These are phyloP conservation scores for Thaumatotibia leucotreta DNA, from an alignment of 1,140 invertebrate genomes.

Conservation along the genomic window DNA sequence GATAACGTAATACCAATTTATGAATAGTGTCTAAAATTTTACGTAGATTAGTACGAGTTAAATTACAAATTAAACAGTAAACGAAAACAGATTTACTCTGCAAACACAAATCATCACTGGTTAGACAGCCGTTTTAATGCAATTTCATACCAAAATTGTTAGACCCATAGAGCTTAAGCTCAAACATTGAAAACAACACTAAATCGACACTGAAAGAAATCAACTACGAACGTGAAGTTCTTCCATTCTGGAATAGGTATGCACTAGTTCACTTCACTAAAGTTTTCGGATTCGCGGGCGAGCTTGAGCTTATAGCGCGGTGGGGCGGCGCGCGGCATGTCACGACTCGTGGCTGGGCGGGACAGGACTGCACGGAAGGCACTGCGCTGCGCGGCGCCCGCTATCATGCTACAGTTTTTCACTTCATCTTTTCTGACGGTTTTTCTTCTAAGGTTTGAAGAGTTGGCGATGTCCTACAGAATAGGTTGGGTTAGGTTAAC, in stretches of 20 bases:
- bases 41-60: neutral
- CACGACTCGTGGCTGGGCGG: constrained; percentile 47
- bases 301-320: constrained; percentile 27
- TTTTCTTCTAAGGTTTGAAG: too few relatives aligned
- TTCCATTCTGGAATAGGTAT: constrained; percentile 47
- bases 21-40: neutral
- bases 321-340: constrained; percentile 41
- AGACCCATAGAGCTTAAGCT: constrained; percentile 22
- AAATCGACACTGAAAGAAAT: constrained; percentile 55
- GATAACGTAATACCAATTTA: constrained; percentile 14
- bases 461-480: too few relatives aligned
- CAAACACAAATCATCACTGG: too few relatives aligned
- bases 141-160: constrained; percentile 24
- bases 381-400: constrained; percentile 40
- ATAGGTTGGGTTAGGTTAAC: too few relatives aligned
- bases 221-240: constrained; percentile 61
- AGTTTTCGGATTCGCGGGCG: constrained; percentile 16
- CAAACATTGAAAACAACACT: constrained; percentile 56
- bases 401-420: constrained; percentile 26
- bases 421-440: neutral
- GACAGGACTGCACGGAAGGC: constrained; percentile 43
- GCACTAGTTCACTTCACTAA: constrained; percentile 22
- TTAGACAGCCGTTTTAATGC: too few relatives aligned
- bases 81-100: too few relatives aligned
- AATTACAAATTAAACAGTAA: too few relatives aligned